phyloP scores from a whole-genome alignment of 2,888 invertebrate genomes.

The Hyposoter dolosus region DNA sequence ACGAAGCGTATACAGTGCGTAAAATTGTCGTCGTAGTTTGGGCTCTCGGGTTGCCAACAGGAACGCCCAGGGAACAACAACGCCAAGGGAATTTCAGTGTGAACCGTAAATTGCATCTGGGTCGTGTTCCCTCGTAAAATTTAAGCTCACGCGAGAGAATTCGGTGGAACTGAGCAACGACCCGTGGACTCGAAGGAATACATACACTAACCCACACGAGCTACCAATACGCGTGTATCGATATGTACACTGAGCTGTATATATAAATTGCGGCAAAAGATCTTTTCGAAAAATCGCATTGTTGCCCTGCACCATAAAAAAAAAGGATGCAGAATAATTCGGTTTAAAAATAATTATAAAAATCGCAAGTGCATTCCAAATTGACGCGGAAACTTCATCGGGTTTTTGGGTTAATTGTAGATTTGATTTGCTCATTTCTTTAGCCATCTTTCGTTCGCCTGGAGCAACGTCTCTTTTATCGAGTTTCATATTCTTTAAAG shows the following conservation, averaged over 20 bases:
- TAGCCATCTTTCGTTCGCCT: not conserved
- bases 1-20: slow-evolving; percentile 65
- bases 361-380: not conserved
- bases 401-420: not conserved
- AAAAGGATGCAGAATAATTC: not conserved
- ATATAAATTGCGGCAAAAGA: slow-evolving; percentile 2
- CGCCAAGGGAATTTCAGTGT: slow-evolving; percentile 58
- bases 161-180: slow-evolving; percentile 56
- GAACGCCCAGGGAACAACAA: slow-evolving; percentile 12
- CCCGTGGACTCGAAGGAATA: slow-evolving; percentile 22
- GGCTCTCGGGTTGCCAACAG: slow-evolving; percentile 39
- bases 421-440: not conserved
- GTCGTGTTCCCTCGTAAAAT: slow-evolving; percentile 71
- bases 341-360: not conserved
- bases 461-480: not conserved
- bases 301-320: slow-evolving; percentile 2
- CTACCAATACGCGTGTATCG: not conserved
- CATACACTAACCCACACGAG: not conserved
- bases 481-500: not conserved
- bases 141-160: slow-evolving; percentile 39
- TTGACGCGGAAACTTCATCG: not conserved
- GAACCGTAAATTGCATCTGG: slow-evolving; percentile 72
- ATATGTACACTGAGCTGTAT: not conserved
- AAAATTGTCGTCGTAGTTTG: slow-evolving; percentile 67
- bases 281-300: slow-evolving; percentile 26